Evolutionary conservation across 2,888 invertebrate species (phyloP), one percentile per base, ranked within the genome.

Genomic region (Apamea epomidion): DNA sequence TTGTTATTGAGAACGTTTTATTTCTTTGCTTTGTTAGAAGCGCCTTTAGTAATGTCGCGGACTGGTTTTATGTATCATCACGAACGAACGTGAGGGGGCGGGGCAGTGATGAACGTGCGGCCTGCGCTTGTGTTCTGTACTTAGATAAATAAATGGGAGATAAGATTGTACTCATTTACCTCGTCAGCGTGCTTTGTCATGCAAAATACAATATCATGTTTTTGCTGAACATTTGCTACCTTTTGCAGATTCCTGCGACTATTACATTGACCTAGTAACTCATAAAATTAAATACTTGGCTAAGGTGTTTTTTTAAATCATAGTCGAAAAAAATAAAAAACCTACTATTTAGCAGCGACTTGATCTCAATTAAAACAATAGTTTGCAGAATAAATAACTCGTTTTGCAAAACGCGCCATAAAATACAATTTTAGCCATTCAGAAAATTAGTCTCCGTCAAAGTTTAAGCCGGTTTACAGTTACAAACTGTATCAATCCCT

Each of bases 381-480:
- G 68, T 86, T 86, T 72, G 74, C 85, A 76, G 78, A 79, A 80
- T 83, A 88, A 79, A 80, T 83, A 88, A 83, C 81, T 58, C 85
- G 85, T 84, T 84, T 83, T 65, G 74, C 77, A 60, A 70, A 81
- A 64, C 80, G 76, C 64, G 29, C 73, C 74, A 80, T 80, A 85
- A 82, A 82, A 91, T 89, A 89, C 80, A 88, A 92, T 91, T 91
- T 89, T 84, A 88, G 84, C 81, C 83, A 88, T 84, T 89, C 83
- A 86, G 84, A 84, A 89, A 91, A 93, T 93, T 91, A 90, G 90
- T 92, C 88, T 80, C 87, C 81, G 90, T 90, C 92, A 90, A 91
- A 91, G 90, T 91, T 91, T 90, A 93, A 92, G 90, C 90, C 90
- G 85, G 88, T 90, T 86, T 74, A 83, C 84, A 84, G 87, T 90